These are phyloP conservation scores for Pollachius pollachius DNA, from an alignment of 2,113 vertebrate species.

Conservation along the genomic window DNA sequence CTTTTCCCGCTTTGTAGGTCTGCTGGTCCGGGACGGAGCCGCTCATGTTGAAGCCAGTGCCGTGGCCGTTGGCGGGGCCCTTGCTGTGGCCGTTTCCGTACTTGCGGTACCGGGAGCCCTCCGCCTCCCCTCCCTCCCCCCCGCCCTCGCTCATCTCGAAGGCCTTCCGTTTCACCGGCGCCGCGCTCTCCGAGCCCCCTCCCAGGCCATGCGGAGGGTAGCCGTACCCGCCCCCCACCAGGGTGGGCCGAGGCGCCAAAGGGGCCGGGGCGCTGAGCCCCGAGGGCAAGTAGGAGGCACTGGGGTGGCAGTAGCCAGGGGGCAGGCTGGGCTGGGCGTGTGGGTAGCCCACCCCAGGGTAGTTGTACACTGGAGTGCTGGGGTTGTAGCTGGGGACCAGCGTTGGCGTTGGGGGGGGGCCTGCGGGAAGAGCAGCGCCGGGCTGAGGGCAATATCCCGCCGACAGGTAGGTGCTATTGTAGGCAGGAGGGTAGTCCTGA, in stretches of 20 bases:
- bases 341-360: conserved; percentile 74
- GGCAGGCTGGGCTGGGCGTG: conserved; percentile 62
- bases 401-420: conserved; percentile 65
- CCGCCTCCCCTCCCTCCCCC: conserved; percentile 65
- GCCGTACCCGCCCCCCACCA: conserved; percentile 73
- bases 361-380: conserved; percentile 83
- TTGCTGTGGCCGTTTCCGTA: conserved; percentile 80
- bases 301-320: conserved; percentile 79
- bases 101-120: conserved; percentile 80
- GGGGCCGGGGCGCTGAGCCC: conserved; percentile 83
- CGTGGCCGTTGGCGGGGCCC: conserved; percentile 63
- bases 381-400: conserved; percentile 80
- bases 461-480: conserved; percentile 82
- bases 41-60: conserved; percentile 71
- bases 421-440: conserved; percentile 70
- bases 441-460: conserved; percentile 83
- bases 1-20: conserved; percentile 79
- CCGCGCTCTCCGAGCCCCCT: conserved; percentile 64
- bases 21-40: conserved; percentile 56
- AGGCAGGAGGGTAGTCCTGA: conserved; percentile 85
- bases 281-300: conserved; percentile 80
- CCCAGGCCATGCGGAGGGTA: conserved; percentile 73
- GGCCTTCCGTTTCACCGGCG: conserved; percentile 83
- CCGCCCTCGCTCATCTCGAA: conserved; percentile 75
- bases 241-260: conserved; percentile 71